Conservation (phyloP, 2,113 vertebrate species). For the Echinops telfairi region DNA sequence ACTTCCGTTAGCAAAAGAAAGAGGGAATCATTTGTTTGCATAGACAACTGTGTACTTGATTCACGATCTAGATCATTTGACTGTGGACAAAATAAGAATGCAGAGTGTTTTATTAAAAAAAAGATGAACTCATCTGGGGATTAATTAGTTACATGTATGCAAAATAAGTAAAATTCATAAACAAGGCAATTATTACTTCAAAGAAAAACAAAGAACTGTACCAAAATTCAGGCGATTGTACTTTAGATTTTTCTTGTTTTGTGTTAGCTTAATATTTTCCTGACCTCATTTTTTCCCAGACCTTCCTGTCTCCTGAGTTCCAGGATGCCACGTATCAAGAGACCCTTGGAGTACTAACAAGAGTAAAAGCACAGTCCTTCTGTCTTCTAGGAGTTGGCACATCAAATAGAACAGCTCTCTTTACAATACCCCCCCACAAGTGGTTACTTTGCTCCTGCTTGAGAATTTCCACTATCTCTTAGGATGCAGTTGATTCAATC, state of each 20-base stretch:
- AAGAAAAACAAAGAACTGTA: conserved; percentile 13
- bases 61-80: neutral
- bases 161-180: conserved; percentile 47
- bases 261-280: neutral
- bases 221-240: conserved; percentile 1
- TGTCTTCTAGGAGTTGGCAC: neutral
- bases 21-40: neutral
- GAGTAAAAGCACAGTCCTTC: neutral
- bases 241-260: neutral
- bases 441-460: neutral
- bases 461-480: neutral
- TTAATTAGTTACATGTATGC: neutral
- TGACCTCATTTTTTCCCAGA: neutral
- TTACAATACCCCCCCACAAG: neutral
- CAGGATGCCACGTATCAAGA: neutral
- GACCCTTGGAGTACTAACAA: neutral
- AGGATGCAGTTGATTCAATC: neutral
- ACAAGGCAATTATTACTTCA: neutral
- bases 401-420: neutral
- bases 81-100: neutral
- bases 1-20: conserved; percentile 20
- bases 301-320: neutral
- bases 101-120: conserved; percentile 38
- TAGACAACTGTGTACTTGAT: neutral
- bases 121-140: neutral